Evolutionary conservation across 2,888 invertebrate species (phyloP).

Genomic region (Catocala sponsa): DNA sequence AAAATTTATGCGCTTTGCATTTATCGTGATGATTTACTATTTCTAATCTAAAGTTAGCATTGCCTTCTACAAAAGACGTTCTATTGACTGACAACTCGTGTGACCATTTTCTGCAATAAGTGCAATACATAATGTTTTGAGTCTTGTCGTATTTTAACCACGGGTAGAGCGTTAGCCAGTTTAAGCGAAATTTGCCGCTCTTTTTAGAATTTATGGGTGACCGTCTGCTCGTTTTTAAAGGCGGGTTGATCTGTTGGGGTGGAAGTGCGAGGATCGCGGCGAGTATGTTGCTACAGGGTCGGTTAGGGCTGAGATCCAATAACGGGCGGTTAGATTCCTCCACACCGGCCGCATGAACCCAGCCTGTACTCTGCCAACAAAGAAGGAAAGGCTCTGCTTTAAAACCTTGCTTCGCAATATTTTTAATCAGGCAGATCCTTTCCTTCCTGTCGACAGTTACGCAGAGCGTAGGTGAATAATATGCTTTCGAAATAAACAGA

Average conservation of each 20-base stretch:
- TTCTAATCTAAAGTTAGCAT: slow-evolving; percentile 92
- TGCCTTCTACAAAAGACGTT: slow-evolving; percentile 94
- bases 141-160: slow-evolving; percentile 92
- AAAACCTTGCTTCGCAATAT: slow-evolving; percentile 47
- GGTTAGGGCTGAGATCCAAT: slow-evolving; percentile 59
- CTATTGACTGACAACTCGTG: slow-evolving; percentile 89
- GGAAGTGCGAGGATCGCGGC: slow-evolving; percentile 64
- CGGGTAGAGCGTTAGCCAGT: slow-evolving; percentile 91
- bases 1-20: slow-evolving; percentile 92
- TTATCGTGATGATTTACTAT: slow-evolving; percentile 94
- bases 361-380: slow-evolving; percentile 89
- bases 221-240: slow-evolving; percentile 42
- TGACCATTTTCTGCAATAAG: slow-evolving; percentile 92
- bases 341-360: slow-evolving; percentile 43
- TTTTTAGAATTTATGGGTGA: slow-evolving; percentile 74
- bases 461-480: slow-evolving; percentile 23
- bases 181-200: slow-evolving; percentile 90
- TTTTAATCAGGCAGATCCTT: slow-evolving; percentile 76
- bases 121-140: slow-evolving; percentile 92
- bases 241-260: slow-evolving; percentile 68
- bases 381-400: slow-evolving; percentile 89
- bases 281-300: slow-evolving; percentile 55
- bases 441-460: slow-evolving; percentile 76
- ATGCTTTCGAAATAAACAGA: slow-evolving; percentile 53
- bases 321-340: slow-evolving; percentile 55